Conservation (phyloP, 2,888 invertebrate species). For the Watsonalla cultraria region DNA sequence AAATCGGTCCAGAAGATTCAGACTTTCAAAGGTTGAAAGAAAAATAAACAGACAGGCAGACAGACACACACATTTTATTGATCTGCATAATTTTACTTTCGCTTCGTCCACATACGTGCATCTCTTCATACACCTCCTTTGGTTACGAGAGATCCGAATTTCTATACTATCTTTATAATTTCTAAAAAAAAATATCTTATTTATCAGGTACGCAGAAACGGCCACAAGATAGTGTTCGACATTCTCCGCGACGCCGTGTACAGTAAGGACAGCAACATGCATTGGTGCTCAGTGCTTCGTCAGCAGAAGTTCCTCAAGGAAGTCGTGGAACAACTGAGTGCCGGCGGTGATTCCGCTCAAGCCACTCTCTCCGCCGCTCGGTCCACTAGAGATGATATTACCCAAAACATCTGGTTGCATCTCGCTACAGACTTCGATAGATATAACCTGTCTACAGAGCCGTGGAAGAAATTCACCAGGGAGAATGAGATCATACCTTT, state of each 20-base stretch:
- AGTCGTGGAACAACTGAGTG: slow-evolving; percentile 79
- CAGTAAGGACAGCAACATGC: slow-evolving; percentile 83
- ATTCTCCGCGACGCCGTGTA: slow-evolving; percentile 57
- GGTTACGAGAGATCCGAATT: no score
- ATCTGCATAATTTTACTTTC: no score
- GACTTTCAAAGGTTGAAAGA: no score
- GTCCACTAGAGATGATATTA: slow-evolving; percentile 78
- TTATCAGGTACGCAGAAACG: slow-evolving; percentile 69
- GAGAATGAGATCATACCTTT: slow-evolving; percentile 39
- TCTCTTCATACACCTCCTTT: no score
- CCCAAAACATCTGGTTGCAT: slow-evolving; percentile 81
- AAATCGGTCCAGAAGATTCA: no score
- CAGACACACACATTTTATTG: no score
- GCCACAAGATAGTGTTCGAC: slow-evolving; percentile 81
- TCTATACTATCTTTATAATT: no score
- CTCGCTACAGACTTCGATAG: slow-evolving; percentile 84
- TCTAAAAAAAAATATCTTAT: not conserved
- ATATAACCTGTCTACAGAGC: slow-evolving; percentile 73
- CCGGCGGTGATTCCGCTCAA: slow-evolving; percentile 65
- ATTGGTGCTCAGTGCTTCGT: slow-evolving; percentile 83
- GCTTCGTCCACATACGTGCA: no score
- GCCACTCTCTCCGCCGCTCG: slow-evolving; percentile 73
- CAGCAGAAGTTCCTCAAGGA: slow-evolving; percentile 87
- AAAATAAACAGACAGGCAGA: no score
- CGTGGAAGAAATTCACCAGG: slow-evolving; percentile 71